Percentiles rank a stretch among this genome's conserved stretches.
Evolutionary conservation across 1,140 invertebrate species (phyloP).

Genomic region (Zaprionus ornatus): DNA sequence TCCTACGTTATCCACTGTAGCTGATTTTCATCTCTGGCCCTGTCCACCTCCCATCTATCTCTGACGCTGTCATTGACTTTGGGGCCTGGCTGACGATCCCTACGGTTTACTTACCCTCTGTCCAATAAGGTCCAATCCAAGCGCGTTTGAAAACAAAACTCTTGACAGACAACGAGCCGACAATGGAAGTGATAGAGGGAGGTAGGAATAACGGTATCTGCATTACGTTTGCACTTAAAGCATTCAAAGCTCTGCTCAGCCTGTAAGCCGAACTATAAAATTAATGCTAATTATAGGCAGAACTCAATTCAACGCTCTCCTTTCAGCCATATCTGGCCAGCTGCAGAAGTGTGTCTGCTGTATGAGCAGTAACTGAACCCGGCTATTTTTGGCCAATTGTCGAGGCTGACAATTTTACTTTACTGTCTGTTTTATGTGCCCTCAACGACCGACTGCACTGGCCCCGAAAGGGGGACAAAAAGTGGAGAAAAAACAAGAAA

Average conservation of each 20-base stretch:
- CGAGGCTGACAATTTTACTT: constrained; percentile 69
- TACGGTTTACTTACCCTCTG: constrained; percentile 2
- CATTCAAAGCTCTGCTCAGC: constrained; percentile 31
- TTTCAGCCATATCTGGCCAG: background rate
- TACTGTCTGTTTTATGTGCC: constrained; percentile 65
- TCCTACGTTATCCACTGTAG: constrained; percentile 30
- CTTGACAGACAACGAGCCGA: constrained; percentile 17
- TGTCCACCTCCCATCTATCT: constrained; percentile 4
- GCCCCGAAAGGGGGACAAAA: constrained; percentile 20
- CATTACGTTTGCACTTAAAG: constrained; percentile 55
- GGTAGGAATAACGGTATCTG: constrained; percentile 8
- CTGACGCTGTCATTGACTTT: constrained; percentile 39
- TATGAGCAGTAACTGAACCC: constrained; percentile 21
- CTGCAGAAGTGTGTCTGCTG: constrained; percentile 4
- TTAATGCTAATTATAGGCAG: constrained; percentile 77
- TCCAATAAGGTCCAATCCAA: constrained; percentile 34
- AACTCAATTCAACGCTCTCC: constrained; percentile 21
- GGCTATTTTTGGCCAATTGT: constrained; percentile 70
- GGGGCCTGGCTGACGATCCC: constrained; percentile 8
- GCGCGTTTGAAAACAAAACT: constrained; percentile 51
- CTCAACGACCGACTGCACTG: constrained; percentile 24
- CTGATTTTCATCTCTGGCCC: background rate
- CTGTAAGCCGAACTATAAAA: constrained; percentile 62
- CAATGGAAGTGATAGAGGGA: background rate
- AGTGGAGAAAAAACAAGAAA: constrained; percentile 20